Evolutionary conservation across 92 coral and sea anemone genomes (phyloP), one percentile per base, ranked within the genome.

Genomic region (Epizoanthus rinbou): DNA sequence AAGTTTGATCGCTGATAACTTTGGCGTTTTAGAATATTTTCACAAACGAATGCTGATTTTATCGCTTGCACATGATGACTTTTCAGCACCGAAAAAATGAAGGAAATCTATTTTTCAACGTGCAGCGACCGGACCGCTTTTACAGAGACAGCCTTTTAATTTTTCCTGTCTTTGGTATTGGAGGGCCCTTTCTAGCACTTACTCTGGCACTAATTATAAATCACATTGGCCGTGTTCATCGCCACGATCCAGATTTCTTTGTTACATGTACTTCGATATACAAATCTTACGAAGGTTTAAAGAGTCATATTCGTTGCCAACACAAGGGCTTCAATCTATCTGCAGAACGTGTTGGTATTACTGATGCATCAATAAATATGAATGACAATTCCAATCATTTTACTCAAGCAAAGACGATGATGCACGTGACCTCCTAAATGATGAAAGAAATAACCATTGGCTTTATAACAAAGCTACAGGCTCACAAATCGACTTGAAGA

Each of bases 201-300:
- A 65, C 83, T 79, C 53, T 56, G 33, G 85, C 85, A 39, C 56
- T 85, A 33, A 57, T 85, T 85, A 5, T 85, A 66, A 85, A 85
- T 57, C 88, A 85, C 69, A 79, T 79, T 57, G 74, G 85, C 69
- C 85, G 85, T 25, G 83, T 76, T 78, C 88, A 69, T 85, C 85
- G 88, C 23, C 88, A 85, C 88, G 88, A 85, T 45, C 85, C 88
- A 35, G 63, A 85, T 71, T 85, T 85, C 57, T 56, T n/a, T n/a
- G 88, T 85, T 9, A 85, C 80, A 45, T 85, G 86, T 69, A 69
- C 58, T 35, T 63, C 87, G 24, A n/a, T 83, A 13, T 84, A 74
- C 64, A 84, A 22, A 84, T 28, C 22, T 70, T 70, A 37, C 43
- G 64, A 58, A 85, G 83, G 87, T 24, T 84, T 58, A 45, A 84